Evolutionary conservation across 2,888 invertebrate genomes (phyloP).

Genomic region (Drosophila basisetae): DNA sequence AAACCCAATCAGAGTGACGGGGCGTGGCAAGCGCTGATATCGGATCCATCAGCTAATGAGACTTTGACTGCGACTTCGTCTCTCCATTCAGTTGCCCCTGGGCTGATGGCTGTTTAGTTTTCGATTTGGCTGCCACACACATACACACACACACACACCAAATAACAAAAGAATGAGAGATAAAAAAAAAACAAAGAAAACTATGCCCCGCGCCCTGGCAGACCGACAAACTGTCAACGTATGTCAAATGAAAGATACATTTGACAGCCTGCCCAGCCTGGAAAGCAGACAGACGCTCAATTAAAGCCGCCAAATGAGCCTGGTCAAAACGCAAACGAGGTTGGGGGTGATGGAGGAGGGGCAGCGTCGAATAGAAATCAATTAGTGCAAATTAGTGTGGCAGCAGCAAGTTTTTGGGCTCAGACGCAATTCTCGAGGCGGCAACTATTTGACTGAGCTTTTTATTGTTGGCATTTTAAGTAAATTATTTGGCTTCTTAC

Average conservation of each 20-base stretch:
- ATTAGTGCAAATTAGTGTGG: slow-evolving; percentile 76
- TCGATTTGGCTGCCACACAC: slow-evolving; percentile 65
- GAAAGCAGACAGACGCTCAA: slow-evolving; percentile 57
- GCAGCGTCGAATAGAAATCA: slow-evolving; percentile 66
- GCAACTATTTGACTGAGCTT: slow-evolving; percentile 23
- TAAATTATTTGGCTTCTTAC: slow-evolving; percentile 59
- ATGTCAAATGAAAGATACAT: slow-evolving; percentile 69
- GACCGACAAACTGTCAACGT: slow-evolving; percentile 71
- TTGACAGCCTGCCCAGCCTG: slow-evolving; percentile 57
- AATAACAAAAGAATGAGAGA: slow-evolving; percentile 17
- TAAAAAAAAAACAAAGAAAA: slow-evolving; percentile 29
- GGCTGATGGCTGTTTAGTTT: slow-evolving; percentile 67
- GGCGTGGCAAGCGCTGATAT: slow-evolving; percentile 35
- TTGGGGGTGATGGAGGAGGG: background rate
- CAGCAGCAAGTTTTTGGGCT: slow-evolving; percentile 34
- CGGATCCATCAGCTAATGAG: slow-evolving; percentile 74
- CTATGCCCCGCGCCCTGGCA: slow-evolving; percentile 31
- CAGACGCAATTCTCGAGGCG: slow-evolving; percentile 5
- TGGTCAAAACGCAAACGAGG: slow-evolving; percentile 18
- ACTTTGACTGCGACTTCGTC: slow-evolving; percentile 68
- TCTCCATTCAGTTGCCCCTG: slow-evolving; percentile 5
- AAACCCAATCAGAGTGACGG: slow-evolving; percentile 72
- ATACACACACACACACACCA: slow-evolving; percentile 15
- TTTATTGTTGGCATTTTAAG: slow-evolving; percentile 45
- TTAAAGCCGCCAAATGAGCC: slow-evolving; percentile 65